Evolutionary conservation across 2,888 invertebrate genomes (phyloP).

Genomic region (Argyresthia albistria): DNA sequence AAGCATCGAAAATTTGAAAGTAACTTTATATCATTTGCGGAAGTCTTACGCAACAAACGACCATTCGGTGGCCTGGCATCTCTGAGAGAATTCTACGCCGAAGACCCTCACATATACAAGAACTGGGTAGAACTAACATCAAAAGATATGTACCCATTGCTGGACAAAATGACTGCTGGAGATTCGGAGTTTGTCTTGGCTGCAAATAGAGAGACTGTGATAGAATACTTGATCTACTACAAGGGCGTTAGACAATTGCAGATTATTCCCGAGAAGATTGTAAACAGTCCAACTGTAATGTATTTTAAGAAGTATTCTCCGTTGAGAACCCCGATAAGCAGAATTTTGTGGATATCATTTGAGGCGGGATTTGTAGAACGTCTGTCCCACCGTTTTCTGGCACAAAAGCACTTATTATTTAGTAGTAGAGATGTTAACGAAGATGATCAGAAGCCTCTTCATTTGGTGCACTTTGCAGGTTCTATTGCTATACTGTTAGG

Average conservation of each 20-base stretch:
- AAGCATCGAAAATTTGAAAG: slow-evolving; percentile 25
- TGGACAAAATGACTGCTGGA: slow-evolving; percentile 27
- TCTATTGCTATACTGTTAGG: slow-evolving; percentile 22
- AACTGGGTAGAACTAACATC: slow-evolving; percentile 26
- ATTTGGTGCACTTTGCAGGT: slow-evolving; percentile 25
- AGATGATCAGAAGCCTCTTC: slow-evolving; percentile 15
- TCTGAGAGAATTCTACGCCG: slow-evolving; percentile 30
- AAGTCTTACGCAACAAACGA: slow-evolving; percentile 20
- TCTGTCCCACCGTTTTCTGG: slow-evolving; percentile 19
- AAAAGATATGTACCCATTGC: slow-evolving; percentile 12
- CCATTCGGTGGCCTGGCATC: slow-evolving; percentile 30
- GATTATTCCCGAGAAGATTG: slow-evolving; percentile 36
- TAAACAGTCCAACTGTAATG: slow-evolving; percentile 37
- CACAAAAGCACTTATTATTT: slow-evolving; percentile 16
- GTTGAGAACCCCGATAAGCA: slow-evolving; percentile 21
- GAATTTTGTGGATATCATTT: slow-evolving; percentile 21
- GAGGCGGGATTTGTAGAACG: slow-evolving; percentile 33
- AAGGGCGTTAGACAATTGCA: slow-evolving; percentile 28
- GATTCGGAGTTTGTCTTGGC: slow-evolving; percentile 33
- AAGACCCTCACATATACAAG: slow-evolving; percentile 26
- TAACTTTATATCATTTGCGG: slow-evolving; percentile 21
- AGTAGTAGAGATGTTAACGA: slow-evolving; percentile 5
- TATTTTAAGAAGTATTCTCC: slow-evolving; percentile 34
- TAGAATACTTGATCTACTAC: slow-evolving; percentile 22
- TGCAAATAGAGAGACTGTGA: slow-evolving; percentile 26